Evolutionary conservation across 2,797 vertebrate genomes (phyloP).

Genomic region (Danio tinwini): DNA sequence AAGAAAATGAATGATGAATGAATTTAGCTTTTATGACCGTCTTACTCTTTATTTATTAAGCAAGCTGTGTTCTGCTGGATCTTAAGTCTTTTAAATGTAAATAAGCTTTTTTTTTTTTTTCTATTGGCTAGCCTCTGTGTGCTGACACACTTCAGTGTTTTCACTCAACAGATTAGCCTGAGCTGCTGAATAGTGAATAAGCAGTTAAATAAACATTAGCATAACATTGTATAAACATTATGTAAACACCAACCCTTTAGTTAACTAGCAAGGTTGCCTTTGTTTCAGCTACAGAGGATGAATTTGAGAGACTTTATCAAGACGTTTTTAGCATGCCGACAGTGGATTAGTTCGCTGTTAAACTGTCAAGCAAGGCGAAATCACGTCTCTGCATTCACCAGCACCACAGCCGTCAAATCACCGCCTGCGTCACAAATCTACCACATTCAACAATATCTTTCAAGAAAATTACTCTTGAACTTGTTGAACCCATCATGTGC

Average conservation of each 20-base stretch:
- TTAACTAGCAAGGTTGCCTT: neutral
- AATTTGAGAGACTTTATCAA: neutral
- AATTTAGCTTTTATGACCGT: neutral
- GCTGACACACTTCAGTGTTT: slow-evolving; percentile 11
- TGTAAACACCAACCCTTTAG: slow-evolving; percentile 8
- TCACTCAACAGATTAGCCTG: neutral
- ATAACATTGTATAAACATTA: slow-evolving; percentile 18
- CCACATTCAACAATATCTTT: neutral
- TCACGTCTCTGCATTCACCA: slow-evolving; percentile 5
- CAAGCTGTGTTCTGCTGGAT: neutral
- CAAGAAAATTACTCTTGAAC: neutral
- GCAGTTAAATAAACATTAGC: slow-evolving; percentile 22
- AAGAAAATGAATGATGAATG: no score
- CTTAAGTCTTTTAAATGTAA: slow-evolving; percentile 7
- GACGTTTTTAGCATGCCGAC: neutral
- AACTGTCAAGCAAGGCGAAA: neutral
- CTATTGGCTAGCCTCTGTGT: slow-evolving; percentile 1
- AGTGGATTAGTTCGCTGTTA: slow-evolving; percentile 8
- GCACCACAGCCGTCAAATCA: neutral
- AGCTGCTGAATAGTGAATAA: slow-evolving; percentile 5
- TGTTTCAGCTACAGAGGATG: neutral
- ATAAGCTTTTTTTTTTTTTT: neutral
- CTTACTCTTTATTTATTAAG: neutral
- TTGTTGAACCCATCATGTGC: neutral
- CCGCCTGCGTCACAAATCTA: neutral